Percentiles rank a stretch among this genome's conserved stretches.
Conservation (phyloP, 2,888 invertebrate species). For the Toxonevra muliebris region DNA sequence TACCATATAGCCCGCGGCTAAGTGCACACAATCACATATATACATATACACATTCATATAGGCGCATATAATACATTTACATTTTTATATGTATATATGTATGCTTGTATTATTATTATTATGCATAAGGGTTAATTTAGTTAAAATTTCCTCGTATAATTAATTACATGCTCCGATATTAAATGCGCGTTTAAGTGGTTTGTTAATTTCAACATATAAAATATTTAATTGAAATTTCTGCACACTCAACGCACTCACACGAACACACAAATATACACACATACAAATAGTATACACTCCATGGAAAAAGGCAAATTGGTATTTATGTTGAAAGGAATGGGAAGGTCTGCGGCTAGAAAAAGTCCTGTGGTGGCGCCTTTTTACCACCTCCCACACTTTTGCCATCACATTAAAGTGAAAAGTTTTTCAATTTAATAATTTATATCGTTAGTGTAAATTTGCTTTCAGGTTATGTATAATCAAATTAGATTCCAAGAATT, state of each 20-base stretch:
- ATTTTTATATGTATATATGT: not conserved
- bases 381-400: not conserved
- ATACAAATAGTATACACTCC: not conserved
- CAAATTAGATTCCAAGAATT: too few relatives aligned
- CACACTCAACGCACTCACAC: not conserved
- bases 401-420: not conserved
- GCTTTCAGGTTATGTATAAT: too few relatives aligned
- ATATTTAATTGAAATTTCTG: slow-evolving; percentile 55
- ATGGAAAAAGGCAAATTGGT: not conserved
- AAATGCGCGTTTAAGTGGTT: slow-evolving; percentile 55
- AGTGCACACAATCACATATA: slow-evolving; percentile 6
- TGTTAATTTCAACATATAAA: slow-evolving; percentile 42
- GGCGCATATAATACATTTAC: not conserved
- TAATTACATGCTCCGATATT: slow-evolving; percentile 54
- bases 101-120: slow-evolving; percentile 9
- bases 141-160: slow-evolving; percentile 51
- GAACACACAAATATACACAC: not conserved
- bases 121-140: slow-evolving; percentile 48
- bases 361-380: too few relatives aligned
- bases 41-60: slow-evolving; percentile 17
- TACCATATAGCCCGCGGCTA: slow-evolving; percentile 17
- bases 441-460: not conserved
- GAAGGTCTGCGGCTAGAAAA: too few relatives aligned
- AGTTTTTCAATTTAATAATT: slow-evolving; percentile 19
- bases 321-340: too few relatives aligned